These are phyloP conservation scores for Acanthaster planci DNA, from an alignment of 35 echinoderm and acorn worm genomes.

Conservation along the genomic window DNA sequence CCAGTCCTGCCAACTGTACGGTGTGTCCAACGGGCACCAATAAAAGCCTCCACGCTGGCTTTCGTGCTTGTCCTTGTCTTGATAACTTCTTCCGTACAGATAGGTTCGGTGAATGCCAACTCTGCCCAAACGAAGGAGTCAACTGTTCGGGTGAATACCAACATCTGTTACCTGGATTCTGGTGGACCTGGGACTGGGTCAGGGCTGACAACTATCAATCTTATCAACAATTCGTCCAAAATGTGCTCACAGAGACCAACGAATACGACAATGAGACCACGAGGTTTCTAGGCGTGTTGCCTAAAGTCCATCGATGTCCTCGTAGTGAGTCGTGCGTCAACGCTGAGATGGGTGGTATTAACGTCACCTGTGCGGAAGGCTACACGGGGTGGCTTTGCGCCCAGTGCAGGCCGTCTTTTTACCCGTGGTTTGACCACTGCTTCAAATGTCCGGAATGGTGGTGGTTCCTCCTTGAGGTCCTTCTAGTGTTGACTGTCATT, in stretches of 20 bases:
- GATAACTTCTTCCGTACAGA: conserved; percentile 41
- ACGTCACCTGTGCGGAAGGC: neutral
- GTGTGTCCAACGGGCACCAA: conserved; percentile 54
- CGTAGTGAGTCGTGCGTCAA: neutral
- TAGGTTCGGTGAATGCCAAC: conserved; percentile 22
- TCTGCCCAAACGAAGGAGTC: conserved; percentile 23
- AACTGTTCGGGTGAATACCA: conserved; percentile 48
- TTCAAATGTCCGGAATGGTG: conserved; percentile 28
- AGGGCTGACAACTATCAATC: conserved; percentile 2
- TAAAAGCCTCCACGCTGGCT: conserved; percentile 20
- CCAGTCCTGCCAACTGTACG: conserved; percentile 21
- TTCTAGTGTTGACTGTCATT: neutral
- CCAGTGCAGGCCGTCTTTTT: conserved; percentile 29
- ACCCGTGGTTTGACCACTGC: conserved; percentile 43
- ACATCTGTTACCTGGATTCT: conserved; percentile 36
- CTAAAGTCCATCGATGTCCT: neutral
- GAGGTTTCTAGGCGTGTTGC: neutral
- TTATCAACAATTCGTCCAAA: conserved; percentile 20
- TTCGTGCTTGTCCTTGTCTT: conserved; percentile 53
- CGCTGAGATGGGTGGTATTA: conserved; percentile 5
- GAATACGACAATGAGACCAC: neutral
- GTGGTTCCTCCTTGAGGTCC: conserved; percentile 18
- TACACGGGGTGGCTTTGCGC: conserved; percentile 60
- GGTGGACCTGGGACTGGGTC: conserved; percentile 51
- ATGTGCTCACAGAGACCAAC: neutral